Evolutionary conservation across 1,140 invertebrate species (phyloP).

Genomic region (Drosophila dunni): DNA sequence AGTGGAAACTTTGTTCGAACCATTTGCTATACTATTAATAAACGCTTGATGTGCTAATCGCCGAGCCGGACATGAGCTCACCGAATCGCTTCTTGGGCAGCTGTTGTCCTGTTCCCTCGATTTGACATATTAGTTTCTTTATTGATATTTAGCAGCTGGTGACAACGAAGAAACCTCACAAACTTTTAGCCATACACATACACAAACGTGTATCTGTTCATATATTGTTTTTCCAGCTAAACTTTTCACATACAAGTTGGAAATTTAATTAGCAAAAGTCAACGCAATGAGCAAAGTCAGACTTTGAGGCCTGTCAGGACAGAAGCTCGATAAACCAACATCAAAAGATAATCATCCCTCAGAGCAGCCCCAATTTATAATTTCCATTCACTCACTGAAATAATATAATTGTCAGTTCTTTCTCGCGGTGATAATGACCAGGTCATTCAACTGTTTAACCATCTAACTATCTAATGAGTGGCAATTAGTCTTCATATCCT

Average conservation of each 20-base stretch:
- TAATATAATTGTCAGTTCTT: slow-evolving; percentile 52
- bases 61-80: slow-evolving; percentile 41
- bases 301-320: slow-evolving; percentile 23
- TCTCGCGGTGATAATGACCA: slow-evolving; percentile 39
- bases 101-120: slow-evolving; percentile 37
- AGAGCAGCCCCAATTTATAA: slow-evolving; percentile 33
- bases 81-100: slow-evolving; percentile 40
- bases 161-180: slow-evolving; percentile 39
- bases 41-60: slow-evolving; percentile 79
- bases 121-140: slow-evolving; percentile 78
- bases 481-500: slow-evolving; percentile 56
- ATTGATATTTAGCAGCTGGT: slow-evolving; percentile 74
- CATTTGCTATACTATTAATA: slow-evolving; percentile 68
- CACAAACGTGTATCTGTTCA: slow-evolving; percentile 33
- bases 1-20: slow-evolving; percentile 50
- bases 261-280: slow-evolving; percentile 67
- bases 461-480: slow-evolving; percentile 46
- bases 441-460: slow-evolving; percentile 6
- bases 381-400: slow-evolving; percentile 24
- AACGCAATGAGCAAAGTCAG: slow-evolving; percentile 28
- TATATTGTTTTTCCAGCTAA: slow-evolving; percentile 51
- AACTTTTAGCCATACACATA: slow-evolving; percentile 41
- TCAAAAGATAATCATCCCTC: not conserved
- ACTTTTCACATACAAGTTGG: slow-evolving; percentile 56
- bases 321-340: slow-evolving; percentile 1